phyloP scores from a whole-genome alignment of 2,113 vertebrate genomes.

The Engystomops pustulosus region DNA sequence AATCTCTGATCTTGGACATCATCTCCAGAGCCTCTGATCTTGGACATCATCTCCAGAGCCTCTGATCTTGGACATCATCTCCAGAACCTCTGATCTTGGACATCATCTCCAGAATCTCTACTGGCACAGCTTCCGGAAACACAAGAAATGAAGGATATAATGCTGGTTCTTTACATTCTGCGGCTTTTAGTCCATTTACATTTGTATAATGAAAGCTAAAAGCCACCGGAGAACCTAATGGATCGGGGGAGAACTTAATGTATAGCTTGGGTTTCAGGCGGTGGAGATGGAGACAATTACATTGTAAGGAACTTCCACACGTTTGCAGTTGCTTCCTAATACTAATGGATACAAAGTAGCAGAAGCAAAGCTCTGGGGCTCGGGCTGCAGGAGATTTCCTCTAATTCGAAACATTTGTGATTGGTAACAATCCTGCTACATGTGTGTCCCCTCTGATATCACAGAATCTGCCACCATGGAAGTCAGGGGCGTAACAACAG shows the following conservation, averaged over 20 bases:
- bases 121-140: not conserved
- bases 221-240: not conserved
- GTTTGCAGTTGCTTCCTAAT: not conserved
- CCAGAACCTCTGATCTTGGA: too few species aligned
- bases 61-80: too few species aligned
- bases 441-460: too few species aligned
- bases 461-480: too few species aligned
- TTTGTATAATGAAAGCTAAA: constrained; percentile 13
- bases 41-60: too few species aligned
- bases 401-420: too few species aligned
- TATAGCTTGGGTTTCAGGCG: not conserved
- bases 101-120: not conserved
- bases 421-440: too few species aligned
- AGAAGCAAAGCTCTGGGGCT: not conserved
- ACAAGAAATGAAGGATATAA: not conserved
- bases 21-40: too few species aligned
- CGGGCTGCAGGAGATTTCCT: too few species aligned
- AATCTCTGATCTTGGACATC: too few species aligned
- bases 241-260: not conserved
- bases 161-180: not conserved
- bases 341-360: not conserved
- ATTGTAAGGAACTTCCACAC: not conserved
- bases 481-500: too few species aligned
- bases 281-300: not conserved
- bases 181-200: constrained; percentile 16